These are phyloP conservation scores for Bombus affinis DNA, from an alignment of 1,140 invertebrate genomes.

Conservation along the genomic window DNA sequence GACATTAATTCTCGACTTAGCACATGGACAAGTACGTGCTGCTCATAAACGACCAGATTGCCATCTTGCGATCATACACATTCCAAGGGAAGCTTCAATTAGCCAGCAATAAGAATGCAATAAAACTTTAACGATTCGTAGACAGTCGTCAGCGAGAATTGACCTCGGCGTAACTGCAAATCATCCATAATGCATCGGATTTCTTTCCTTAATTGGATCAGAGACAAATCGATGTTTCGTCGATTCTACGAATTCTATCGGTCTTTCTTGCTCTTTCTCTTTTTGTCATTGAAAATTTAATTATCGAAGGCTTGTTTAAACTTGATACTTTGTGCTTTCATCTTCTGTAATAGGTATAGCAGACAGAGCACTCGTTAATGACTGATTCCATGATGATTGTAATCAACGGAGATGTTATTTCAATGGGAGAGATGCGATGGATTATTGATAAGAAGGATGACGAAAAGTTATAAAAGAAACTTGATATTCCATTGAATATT, in stretches of 20 bases:
- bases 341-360: no score
- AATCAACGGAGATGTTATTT: no score
- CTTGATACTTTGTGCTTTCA: background rate
- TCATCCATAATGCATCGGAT: conserved; percentile 16
- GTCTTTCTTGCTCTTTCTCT: no score
- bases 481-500: no score
- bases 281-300: background rate
- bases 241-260: background rate
- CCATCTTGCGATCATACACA: conserved; percentile 25
- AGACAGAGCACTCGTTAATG: no score
- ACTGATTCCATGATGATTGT: no score
- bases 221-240: conserved; percentile 3
- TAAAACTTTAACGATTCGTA: conserved; percentile 29
- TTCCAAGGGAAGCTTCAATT: conserved; percentile 32
- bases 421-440: no score
- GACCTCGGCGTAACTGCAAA: background rate
- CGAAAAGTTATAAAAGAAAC: no score
- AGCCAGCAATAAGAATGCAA: conserved; percentile 31
- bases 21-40: conserved; percentile 2
- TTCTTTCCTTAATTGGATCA: conserved; percentile 32
- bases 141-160: conserved; percentile 9
- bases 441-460: no score
- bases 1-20: conserved; percentile 16
- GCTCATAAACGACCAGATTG: conserved; percentile 36
- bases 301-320: background rate